Evolutionary conservation across 2,113 vertebrate species (phyloP).

Genomic region (Struthio camelus): DNA sequence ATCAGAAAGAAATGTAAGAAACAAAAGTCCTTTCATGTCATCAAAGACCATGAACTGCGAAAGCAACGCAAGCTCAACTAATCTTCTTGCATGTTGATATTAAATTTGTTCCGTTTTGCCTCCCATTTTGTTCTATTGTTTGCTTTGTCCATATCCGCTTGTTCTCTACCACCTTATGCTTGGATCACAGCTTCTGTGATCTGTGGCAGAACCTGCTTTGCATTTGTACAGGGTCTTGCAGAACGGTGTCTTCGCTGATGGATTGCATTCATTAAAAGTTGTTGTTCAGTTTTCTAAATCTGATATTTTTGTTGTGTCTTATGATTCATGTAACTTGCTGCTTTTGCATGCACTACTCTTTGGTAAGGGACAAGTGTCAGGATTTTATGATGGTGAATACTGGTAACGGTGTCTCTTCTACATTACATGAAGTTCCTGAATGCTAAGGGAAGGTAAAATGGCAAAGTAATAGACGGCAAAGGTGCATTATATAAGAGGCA

Average conservation of each 20-base stretch:
- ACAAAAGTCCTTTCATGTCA: not conserved
- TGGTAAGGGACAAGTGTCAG: not conserved
- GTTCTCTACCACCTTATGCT: not conserved
- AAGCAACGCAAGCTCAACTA: not conserved
- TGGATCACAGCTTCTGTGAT: fast-evolving
- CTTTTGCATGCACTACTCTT: not conserved
- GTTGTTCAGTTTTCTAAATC: not conserved
- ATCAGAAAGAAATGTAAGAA: not conserved
- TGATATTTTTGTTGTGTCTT: not conserved
- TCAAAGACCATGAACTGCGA: not conserved
- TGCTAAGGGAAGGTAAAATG: not conserved
- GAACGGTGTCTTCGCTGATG: not conserved
- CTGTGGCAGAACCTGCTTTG: not conserved
- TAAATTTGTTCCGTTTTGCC: not conserved
- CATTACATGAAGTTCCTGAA: not conserved
- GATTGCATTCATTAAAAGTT: not conserved
- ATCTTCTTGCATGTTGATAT: not conserved
- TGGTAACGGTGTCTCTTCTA: not conserved
- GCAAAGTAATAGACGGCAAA: not conserved
- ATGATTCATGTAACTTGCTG: not conserved
- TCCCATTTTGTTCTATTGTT: not conserved
- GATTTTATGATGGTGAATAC: not conserved
- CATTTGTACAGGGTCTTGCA: not conserved
- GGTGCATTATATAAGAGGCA: not conserved
- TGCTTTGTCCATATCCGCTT: not conserved